Evolutionary conservation across 1,140 invertebrate genomes (phyloP), one percentile per base, ranked within the genome.

Genomic region (Ctenoplectra terminalis): DNA sequence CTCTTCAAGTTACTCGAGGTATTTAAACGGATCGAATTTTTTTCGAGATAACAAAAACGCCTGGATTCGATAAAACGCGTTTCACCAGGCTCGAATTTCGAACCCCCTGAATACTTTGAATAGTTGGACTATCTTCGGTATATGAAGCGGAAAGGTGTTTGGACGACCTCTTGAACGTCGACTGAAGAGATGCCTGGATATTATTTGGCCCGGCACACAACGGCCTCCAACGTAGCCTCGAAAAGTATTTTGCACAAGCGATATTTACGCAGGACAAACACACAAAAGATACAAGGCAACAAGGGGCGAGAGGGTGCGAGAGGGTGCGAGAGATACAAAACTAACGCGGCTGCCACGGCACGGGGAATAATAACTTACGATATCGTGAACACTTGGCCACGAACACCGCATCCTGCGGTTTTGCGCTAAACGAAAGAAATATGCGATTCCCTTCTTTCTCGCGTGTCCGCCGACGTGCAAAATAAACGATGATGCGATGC

Each of bases 221-320:
- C 88, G 89, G 86, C 90, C 91, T 91, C 88, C 88, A 86, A 58
- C 85, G 72, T 84, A 92, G 85, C 91, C 91, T 91, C 91, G 90
- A 89, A 91, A 90, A 83, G 86, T 90, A 91, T 91, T 92, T 92
- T 90, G 88, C 90, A 82, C 87, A 83, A 77, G 81, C 84, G 87
- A 90, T 91, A 90, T 92, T 92, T 92, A 90, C 88, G 56, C 87
- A 82, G 82, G 72, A 84, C 78, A 92, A 90, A 90, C 87, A 86
- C 70, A 83, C 77, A 83, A 48, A 61, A 82, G 67, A 52, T 81
- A 75, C 86, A 70, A 81, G 78, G 76, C 54, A 75, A 82, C 81
- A n/a, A 69, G 13, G 23, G 61, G 67, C 63, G 43, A 76, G n/a
- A n/a, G n/a, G n/a, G n/a, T n/a, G n/a, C n/a, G n/a, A 15, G 46